These are phyloP conservation scores for Crypturellus tataupa DNA, from an alignment of 2,797 vertebrate species.

Conservation along the genomic window DNA sequence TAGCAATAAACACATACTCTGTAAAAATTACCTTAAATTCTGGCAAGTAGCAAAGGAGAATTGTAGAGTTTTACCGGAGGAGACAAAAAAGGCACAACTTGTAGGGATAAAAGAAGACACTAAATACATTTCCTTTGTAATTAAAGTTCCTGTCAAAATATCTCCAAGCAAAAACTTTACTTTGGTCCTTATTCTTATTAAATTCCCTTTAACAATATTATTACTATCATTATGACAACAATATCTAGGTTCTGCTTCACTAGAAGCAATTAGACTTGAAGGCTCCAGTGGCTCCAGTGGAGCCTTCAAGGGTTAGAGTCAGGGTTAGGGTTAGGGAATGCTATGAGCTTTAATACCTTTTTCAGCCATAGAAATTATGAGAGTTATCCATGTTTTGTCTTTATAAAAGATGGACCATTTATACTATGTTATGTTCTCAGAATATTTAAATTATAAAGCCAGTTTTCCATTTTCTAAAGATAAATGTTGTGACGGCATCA, in stretches of 20 bases:
- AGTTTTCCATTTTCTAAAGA: neutral
- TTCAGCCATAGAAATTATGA: neutral
- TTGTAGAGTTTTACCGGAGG: neutral
- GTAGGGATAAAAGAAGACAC: neutral
- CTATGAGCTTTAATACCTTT: neutral
- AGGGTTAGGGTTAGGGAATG: too few species aligned
- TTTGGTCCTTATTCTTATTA: neutral
- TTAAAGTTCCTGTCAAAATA: slow-evolving; percentile 1
- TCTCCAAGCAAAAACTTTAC: neutral
- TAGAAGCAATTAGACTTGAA: neutral
- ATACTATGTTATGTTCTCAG: neutral
- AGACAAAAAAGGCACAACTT: neutral
- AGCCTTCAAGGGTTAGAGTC: too few species aligned
- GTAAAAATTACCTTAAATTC: neutral
- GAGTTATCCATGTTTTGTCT: neutral
- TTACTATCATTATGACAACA: neutral
- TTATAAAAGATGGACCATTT: neutral
- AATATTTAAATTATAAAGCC: neutral
- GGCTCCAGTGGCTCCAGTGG: neutral
- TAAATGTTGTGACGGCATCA: neutral
- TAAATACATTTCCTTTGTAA: neutral
- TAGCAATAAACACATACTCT: neutral
- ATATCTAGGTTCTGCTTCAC: neutral
- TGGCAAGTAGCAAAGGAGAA: neutral
- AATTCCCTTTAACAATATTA: neutral